A percentile compares a stretch with the other conserved stretches of the same genome.
Conservation (phyloP, 2,113 vertebrate genomes). For the Lycocorax pyrrhopterus region DNA sequence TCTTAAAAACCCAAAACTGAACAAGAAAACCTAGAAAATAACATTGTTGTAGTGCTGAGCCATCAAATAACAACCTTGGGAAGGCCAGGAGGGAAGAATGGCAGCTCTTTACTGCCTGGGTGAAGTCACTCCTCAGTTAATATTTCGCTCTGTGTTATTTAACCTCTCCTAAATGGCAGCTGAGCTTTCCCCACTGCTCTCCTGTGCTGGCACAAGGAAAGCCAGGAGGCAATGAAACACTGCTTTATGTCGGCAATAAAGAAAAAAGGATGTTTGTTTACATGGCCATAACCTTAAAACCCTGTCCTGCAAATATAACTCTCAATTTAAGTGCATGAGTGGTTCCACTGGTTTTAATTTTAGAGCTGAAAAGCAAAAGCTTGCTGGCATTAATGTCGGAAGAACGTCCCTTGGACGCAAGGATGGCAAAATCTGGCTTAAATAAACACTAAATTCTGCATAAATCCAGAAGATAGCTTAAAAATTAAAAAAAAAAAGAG, state of each 20-base stretch:
- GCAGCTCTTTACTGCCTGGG: background rate
- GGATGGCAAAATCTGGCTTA: background rate
- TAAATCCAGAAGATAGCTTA: background rate
- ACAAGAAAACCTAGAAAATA: background rate
- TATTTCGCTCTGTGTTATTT: background rate
- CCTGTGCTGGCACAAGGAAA: background rate
- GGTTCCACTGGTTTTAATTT: background rate
- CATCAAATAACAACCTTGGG: background rate
- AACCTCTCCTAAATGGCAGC: background rate
- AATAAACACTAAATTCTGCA: background rate
- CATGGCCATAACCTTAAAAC: background rate
- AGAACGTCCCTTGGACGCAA: background rate
- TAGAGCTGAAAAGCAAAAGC: background rate
- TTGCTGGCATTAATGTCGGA: background rate
- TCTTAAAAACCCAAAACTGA: background rate
- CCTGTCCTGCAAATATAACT: background rate
- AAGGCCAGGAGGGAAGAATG: background rate
- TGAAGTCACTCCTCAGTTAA: background rate
- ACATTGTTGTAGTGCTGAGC: background rate
- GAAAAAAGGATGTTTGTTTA: background rate
- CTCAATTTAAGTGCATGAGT: fast-evolving
- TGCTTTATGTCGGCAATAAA: background rate
- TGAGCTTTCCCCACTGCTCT: background rate
- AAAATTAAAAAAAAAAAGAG: background rate
- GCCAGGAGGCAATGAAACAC: background rate